Percentiles rank a stretch among this genome's conserved stretches.
Evolutionary conservation across 2,113 vertebrate species (phyloP).

Genomic region (Eretmochelys imbricata): DNA sequence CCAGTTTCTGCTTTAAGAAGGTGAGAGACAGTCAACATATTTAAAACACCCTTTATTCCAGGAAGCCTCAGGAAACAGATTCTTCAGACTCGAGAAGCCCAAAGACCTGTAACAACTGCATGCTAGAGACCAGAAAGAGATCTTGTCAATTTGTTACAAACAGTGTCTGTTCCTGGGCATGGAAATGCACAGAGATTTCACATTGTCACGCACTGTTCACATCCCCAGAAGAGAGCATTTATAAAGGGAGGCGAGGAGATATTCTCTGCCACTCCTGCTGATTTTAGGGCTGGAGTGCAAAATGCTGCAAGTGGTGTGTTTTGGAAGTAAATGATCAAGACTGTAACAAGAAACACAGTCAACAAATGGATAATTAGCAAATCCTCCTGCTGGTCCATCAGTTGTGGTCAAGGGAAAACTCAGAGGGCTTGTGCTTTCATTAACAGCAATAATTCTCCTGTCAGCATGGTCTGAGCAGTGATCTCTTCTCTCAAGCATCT

Average conservation of each 20-base stretch:
- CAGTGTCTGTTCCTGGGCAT: not conserved
- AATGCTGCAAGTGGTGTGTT: not conserved
- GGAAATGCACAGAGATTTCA: accelerated
- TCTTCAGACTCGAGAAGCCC: not conserved
- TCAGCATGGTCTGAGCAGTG: not conserved
- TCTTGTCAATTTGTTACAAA: not conserved
- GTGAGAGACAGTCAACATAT: accelerated
- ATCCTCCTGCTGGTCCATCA: not conserved
- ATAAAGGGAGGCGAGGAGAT: not conserved
- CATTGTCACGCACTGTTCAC: not conserved
- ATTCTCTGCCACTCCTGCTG: not conserved
- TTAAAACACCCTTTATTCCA: not conserved
- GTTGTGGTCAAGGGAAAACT: not conserved
- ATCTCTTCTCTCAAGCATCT: not conserved
- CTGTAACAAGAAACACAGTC: not conserved
- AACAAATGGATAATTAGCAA: not conserved
- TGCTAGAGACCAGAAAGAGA: not conserved
- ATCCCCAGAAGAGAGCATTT: not conserved
- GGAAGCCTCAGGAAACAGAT: not conserved
- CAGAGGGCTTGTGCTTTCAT: accelerated
- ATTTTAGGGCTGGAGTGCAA: not conserved
- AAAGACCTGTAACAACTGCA: not conserved
- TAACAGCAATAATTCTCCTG: not conserved
- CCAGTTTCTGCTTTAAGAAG: not conserved
- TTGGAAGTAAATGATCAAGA: not conserved